Conservation (phyloP, 64 coral and sea anemone genomes). For the Actinia tenebrosa region DNA sequence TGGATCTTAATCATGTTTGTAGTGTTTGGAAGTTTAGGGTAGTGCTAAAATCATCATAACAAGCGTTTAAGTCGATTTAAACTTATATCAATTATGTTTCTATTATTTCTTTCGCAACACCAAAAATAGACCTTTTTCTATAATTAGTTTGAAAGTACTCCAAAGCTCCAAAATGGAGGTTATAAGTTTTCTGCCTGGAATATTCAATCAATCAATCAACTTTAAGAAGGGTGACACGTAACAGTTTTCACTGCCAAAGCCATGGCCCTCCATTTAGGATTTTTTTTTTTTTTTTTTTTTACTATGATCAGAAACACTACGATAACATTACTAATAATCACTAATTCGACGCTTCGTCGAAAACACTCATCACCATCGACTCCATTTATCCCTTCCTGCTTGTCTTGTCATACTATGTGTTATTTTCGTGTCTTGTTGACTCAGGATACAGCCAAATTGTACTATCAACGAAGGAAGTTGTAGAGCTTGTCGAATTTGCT, state of each 20-base stretch:
- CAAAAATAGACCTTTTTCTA: background rate
- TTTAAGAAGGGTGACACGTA: too few relatives aligned
- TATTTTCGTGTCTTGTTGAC: background rate
- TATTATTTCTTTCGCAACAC: background rate
- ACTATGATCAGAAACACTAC: too few relatives aligned
- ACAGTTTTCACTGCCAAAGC: too few relatives aligned
- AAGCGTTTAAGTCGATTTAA: background rate
- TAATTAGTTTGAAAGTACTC: background rate
- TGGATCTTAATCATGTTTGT: too few relatives aligned
- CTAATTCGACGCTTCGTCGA: background rate
- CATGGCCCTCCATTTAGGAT: too few relatives aligned
- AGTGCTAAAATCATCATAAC: too few relatives aligned
- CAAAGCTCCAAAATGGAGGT: background rate
- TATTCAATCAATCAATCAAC: background rate
- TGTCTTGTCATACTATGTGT: background rate
- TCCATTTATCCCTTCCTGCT: background rate
- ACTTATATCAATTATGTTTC: background rate
- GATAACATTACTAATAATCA: too few relatives aligned
- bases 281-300: too few relatives aligned
- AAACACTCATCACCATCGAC: background rate
- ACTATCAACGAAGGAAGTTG: background rate
- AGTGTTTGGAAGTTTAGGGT: too few relatives aligned
- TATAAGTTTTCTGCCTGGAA: background rate
- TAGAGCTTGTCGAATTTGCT: background rate
- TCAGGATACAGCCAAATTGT: background rate